These are phyloP conservation scores for Drosophila pruinosa DNA, from an alignment of 1,140 invertebrate species.

Conservation along the genomic window DNA sequence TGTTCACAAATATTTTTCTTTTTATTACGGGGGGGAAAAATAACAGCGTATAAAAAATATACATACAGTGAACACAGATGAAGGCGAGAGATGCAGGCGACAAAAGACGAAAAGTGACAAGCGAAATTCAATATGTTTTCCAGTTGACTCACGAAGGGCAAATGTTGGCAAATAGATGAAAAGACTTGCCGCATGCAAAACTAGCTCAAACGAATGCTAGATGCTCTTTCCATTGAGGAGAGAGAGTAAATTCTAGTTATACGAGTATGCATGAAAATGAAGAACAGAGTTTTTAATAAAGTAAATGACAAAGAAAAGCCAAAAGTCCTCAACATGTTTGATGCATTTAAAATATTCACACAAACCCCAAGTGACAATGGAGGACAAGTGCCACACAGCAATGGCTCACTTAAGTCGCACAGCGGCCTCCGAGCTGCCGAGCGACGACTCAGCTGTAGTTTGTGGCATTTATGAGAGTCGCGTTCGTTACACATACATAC, in stretches of 20 bases:
- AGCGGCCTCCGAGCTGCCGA: background rate
- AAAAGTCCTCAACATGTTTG: too few species aligned
- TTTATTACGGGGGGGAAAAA: slow-evolving; percentile 49
- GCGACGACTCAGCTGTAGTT: background rate
- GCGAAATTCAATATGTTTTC: slow-evolving; percentile 61
- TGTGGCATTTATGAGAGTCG: background rate
- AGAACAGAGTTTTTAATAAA: too few species aligned
- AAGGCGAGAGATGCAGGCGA: background rate
- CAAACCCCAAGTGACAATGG: background rate
- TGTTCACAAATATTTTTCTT: slow-evolving; percentile 75
- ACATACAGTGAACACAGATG: slow-evolving; percentile 3
- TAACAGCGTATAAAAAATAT: slow-evolving; percentile 31
- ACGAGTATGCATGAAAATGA: too few species aligned
- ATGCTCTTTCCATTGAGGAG: background rate
- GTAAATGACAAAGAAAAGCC: too few species aligned
- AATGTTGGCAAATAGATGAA: background rate
- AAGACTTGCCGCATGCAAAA: background rate
- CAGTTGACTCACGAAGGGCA: slow-evolving; percentile 12
- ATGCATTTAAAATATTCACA: background rate
- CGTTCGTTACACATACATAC: background rate
- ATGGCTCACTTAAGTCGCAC: background rate
- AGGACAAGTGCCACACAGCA: background rate
- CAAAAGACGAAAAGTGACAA: slow-evolving; percentile 48
- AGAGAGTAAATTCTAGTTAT: too few species aligned
- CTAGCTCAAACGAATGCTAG: background rate